A percentile compares a stretch with the other conserved stretches of the same genome.
phyloP scores from a whole-genome alignment of 1,140 invertebrate genomes.

The Drosophila pruinosa region DNA sequence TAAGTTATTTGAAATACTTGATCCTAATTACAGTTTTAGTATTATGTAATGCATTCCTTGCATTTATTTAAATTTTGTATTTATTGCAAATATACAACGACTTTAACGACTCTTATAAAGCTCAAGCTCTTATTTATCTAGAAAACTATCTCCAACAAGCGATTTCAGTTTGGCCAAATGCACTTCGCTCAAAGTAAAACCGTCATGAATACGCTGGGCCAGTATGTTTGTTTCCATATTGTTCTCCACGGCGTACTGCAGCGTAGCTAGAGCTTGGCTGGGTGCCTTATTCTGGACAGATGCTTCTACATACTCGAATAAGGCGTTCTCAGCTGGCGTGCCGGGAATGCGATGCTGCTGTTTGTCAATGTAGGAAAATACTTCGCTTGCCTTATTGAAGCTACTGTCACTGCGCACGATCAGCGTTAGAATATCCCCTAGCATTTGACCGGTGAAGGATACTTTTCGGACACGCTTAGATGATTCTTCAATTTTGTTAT shows the following conservation, averaged over 20 bases:
- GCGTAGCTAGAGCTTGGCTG: slow-evolving; percentile 83
- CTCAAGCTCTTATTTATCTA: slow-evolving; percentile 48
- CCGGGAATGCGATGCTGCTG: slow-evolving; percentile 84
- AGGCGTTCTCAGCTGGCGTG: slow-evolving; percentile 83
- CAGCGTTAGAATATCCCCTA: slow-evolving; percentile 84
- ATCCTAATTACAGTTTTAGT: slow-evolving; percentile 5
- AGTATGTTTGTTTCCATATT: slow-evolving; percentile 83
- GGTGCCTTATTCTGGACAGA: slow-evolving; percentile 83
- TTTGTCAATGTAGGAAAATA: slow-evolving; percentile 84
- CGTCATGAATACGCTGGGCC: slow-evolving; percentile 81
- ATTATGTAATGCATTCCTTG: slow-evolving; percentile 29
- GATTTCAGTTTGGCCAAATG: slow-evolving; percentile 83
- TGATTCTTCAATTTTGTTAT: slow-evolving; percentile 83
- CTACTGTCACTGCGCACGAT: slow-evolving; percentile 83
- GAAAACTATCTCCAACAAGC: slow-evolving; percentile 83
- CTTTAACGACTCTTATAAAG: slow-evolving; percentile 2
- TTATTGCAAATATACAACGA: slow-evolving; percentile 42
- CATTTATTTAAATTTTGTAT: slow-evolving; percentile 35
- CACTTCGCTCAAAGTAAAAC: slow-evolving; percentile 83
- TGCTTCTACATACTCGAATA: slow-evolving; percentile 83
- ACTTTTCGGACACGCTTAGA: slow-evolving; percentile 66
- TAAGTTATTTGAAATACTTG: neutral
- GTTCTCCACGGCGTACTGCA: slow-evolving; percentile 84
- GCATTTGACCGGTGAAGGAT: slow-evolving; percentile 85
- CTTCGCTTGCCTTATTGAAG: slow-evolving; percentile 83